Percentiles rank a stretch among this genome's conserved stretches.
phyloP scores from a whole-genome alignment of 1,140 invertebrate species.

The Paralvinella palmiformis region DNA sequence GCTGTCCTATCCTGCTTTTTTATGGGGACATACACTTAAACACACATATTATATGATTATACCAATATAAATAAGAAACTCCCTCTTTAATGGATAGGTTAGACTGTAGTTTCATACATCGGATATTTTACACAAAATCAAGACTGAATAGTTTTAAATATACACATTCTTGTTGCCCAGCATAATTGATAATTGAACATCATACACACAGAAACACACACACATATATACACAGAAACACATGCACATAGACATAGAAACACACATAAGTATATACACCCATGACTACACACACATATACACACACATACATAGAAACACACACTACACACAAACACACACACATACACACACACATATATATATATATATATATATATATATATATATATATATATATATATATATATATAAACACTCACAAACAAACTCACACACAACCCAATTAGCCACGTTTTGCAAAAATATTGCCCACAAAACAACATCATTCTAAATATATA shows the following conservation, averaged over 20 bases:
- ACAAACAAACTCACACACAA: background rate
- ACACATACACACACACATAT: background rate
- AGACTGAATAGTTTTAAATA: no score
- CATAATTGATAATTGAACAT: background rate
- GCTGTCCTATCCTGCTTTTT: no score
- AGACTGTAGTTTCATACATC: no score
- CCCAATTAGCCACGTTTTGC: no score
- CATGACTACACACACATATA: background rate
- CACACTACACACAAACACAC: no score
- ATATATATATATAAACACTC: background rate
- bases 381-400: background rate
- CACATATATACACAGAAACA: background rate
- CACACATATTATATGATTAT: no score
- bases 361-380: background rate
- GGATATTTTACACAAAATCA: no score
- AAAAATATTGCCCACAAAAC: no score
- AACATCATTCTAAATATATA: no score
- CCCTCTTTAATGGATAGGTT: no score
- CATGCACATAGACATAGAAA: background rate
- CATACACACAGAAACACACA: background rate
- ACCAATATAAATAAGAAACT: no score
- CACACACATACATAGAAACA: background rate
- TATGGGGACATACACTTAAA: no score
- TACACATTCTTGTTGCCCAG: background rate
- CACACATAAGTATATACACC: background rate